Base-by-base conservation (phyloP, 2,113 vertebrate genomes). In the Scomber japonicus region DNA sequence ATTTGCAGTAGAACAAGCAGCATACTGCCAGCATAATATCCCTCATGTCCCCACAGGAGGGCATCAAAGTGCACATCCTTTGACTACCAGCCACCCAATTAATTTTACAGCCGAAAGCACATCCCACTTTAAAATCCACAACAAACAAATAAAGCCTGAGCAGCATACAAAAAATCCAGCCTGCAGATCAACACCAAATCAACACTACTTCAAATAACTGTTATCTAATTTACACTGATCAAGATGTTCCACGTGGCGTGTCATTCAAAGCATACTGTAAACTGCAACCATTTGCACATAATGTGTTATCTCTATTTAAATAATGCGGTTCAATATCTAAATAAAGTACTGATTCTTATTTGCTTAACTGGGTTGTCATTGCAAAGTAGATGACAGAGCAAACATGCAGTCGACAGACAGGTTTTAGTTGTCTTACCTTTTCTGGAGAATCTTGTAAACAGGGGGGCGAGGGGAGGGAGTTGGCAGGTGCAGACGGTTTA, bases 401-500 rank as follows among this genome's bases (percentile, higher is more conserved):
- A 51, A 50, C 4, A 53, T 70, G 59, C n/a, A 72, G 10, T 3
- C 1, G 8, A 53, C 11, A 40, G 21, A 19, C 15, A 15, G 46
- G 54, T 51, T 60, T 50, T 15, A 40, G 16, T 2, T 63, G 65
- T 75, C 87, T 68, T 91, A 91, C 89, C 90, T 84, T 72, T 19
- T 80, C 63, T 81, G 59, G 11, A 35, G 30, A 40, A 13, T 59
- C 53, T 21, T 70, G 85, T 82, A 40, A 77, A 75, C 81, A 78
- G 48, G 13, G 62, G 69, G 69, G 59, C 5, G 46, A 80, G 30
- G 57, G 75, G 86, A 91, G 83, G 83, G 90, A 89, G 94, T 89
- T 95, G 95, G 96, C 96, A 97, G 96, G 96, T 97, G 90, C 94
- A 95, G 93, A 88, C 92, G 81, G 90, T 88, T 92, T 94, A 91